phyloP scores from a whole-genome alignment of 2,888 invertebrate species.

The Cancer borealis region DNA sequence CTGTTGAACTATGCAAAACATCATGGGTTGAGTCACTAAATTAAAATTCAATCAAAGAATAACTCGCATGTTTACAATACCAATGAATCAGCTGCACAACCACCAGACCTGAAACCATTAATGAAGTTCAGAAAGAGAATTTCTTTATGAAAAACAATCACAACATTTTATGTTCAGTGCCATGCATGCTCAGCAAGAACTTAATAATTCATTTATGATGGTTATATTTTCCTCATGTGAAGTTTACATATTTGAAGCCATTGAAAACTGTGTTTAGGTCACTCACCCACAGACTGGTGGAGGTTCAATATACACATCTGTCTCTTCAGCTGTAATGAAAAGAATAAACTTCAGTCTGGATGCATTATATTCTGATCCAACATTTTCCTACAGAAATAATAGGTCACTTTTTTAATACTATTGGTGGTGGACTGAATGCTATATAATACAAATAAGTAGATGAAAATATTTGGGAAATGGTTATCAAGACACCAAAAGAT shows the following conservation, averaged over 20 bases:
- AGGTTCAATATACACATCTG: background rate
- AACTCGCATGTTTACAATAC: background rate
- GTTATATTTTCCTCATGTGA: background rate
- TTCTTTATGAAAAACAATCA: background rate
- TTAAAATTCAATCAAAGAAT: background rate
- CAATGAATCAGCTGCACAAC: background rate
- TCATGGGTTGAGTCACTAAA: background rate
- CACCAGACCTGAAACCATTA: background rate
- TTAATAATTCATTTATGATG: background rate
- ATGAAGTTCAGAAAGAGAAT: background rate
- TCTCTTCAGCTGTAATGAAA: background rate
- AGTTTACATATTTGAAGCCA: no score
- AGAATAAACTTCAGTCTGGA: background rate
- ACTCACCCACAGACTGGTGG: no score
- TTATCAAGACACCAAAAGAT: no score
- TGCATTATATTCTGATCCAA: background rate
- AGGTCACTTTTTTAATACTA: no score
- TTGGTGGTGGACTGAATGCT: no score
- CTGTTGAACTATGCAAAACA: background rate
- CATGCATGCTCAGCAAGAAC: constrained; percentile 1
- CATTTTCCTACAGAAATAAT: no score
- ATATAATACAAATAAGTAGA: no score
- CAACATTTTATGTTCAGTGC: background rate
- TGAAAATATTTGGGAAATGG: no score
- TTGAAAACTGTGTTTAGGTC: no score